Conservation (phyloP, 2,888 invertebrate species). For the Himalopsyche kuldschensis region DNA sequence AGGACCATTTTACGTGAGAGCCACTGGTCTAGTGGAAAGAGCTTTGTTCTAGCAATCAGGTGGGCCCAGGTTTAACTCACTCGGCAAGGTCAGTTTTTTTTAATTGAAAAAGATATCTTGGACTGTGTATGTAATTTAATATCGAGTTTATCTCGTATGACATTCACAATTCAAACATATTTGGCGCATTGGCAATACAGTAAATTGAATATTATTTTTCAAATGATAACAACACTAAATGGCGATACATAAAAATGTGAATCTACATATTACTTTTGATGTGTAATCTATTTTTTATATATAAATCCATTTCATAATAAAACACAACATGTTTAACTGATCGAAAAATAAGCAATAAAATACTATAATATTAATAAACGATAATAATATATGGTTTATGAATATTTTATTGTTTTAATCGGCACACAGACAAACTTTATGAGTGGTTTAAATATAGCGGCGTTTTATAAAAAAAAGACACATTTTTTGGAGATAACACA, state of each 20-base stretch:
- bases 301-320: not conserved
- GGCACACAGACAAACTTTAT: conserved; percentile 10
- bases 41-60: no score
- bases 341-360: not conserved
- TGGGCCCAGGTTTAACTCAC: no score
- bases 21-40: no score
- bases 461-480: not conserved
- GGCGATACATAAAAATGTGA: no score
- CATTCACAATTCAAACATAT: no score
- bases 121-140: no score
- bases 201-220: not conserved
- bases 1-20: no score
- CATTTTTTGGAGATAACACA: conserved; percentile 5
- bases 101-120: no score
- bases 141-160: no score
- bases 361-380: not conserved
- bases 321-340: not conserved
- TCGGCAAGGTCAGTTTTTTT: no score
- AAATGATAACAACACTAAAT: not conserved
- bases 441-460: conserved; percentile 5
- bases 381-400: not conserved
- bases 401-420: conserved; percentile 29
- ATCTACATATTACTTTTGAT: not conserved
- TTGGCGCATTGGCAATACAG: no score
- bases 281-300: not conserved